Evolutionary conservation across 2,888 invertebrate genomes (phyloP).

Genomic region (Drosophila buzzatii): DNA sequence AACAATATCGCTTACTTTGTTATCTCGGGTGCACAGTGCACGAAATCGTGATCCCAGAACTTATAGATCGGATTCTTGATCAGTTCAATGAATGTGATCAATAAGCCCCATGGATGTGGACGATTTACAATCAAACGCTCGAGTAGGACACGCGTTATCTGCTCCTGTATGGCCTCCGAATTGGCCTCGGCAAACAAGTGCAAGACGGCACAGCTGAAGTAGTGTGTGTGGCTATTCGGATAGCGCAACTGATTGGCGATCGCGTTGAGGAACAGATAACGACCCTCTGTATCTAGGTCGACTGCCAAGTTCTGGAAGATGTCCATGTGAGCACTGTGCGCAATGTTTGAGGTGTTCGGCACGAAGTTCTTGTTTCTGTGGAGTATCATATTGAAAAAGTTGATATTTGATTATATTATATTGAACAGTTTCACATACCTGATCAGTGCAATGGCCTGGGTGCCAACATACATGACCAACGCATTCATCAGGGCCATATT

Average conservation of each 20-base stretch:
- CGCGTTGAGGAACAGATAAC: conserved; percentile 98
- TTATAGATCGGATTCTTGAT: conserved; percentile 99
- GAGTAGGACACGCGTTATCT: conserved; percentile 97
- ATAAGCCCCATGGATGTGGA: conserved; percentile 99
- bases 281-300: conserved; percentile 98
- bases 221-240: conserved; percentile 99
- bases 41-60: conserved; percentile 99
- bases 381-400: neutral
- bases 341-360: conserved; percentile 98
- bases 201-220: conserved; percentile 98
- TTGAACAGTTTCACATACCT: conserved; percentile 69
- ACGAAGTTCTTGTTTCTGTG: conserved; percentile 93
- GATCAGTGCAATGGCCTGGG: conserved; percentile 96
- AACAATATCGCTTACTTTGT: conserved; percentile 92
- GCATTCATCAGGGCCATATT: conserved; percentile 99
- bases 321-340: conserved; percentile 99
- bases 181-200: conserved; percentile 99
- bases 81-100: conserved; percentile 99
- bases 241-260: conserved; percentile 99
- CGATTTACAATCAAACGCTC: conserved; percentile 99
- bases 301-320: conserved; percentile 99
- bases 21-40: conserved; percentile 99
- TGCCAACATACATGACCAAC: conserved; percentile 98
- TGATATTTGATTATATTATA: neutral
- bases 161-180: conserved; percentile 98